Base-by-base conservation (phyloP, 2,797 vertebrate genomes). In the Cephalopachus bancanus region DNA sequence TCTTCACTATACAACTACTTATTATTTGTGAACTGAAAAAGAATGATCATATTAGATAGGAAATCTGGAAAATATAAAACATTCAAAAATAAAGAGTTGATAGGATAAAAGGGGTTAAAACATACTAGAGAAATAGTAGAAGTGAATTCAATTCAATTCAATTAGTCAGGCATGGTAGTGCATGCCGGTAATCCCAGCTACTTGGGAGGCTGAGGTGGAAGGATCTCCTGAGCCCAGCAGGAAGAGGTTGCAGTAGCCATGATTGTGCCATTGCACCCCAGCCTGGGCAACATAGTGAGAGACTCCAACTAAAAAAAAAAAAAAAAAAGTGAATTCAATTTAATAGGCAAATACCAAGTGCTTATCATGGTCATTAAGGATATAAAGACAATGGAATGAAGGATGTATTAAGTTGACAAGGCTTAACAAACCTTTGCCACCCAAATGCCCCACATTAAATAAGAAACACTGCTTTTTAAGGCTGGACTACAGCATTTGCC, bases 281-380 rank as follows among this genome's bases (percentile, higher is more conserved):
- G 44, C 44, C 44, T 44, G 44, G 44, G 44, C 44, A 44, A 44
- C 4, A 44, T 7, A 44, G 44, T 44, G 44, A 44, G 44, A 44
- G 44, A 44, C 44, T 44, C 44, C 44, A 44, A 91, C 57, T 33
- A 14, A 28, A 30, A 33, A 71, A 80, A 81, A 85, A 60, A 37
- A n/a, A n/a, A n/a, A 15, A 72, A 16, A 91, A 89, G 20, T 51
- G 83, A 94, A 85, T 44, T 88, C 30, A 93, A 87, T 71, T 78
- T 51, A 89, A 67, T 1, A 84, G 37, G 17, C 26, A 92, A 62
- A 72, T 67, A 53, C 2, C 7, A 89, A 79, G 6, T 62, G 19
- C 15, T 79, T 85, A 75, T 4, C 24, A 80, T 74, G 74, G 24
- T 85, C 5, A 84, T n/a, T 59, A 59, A 75, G 37, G 60, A 88